Percentiles rank a stretch among this genome's conserved stretches.
phyloP scores from a whole-genome alignment of 2,888 invertebrate genomes.

The Polylopha cassiicola region DNA sequence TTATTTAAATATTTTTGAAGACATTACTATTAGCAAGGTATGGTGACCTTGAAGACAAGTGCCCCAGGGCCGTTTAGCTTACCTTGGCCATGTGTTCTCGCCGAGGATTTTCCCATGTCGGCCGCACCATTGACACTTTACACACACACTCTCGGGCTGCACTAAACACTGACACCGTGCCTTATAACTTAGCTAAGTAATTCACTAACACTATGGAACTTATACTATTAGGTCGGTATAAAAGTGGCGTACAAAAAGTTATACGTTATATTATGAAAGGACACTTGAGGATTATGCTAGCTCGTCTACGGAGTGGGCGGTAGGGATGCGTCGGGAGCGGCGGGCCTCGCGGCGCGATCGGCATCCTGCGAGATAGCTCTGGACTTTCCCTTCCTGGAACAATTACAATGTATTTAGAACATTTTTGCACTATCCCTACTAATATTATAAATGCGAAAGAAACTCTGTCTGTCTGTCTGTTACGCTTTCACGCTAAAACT shows the following conservation, averaged over 20 bases:
- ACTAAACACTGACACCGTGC: conserved; percentile 65
- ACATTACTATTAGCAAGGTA: conserved; percentile 8
- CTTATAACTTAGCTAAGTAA: too few relatives aligned
- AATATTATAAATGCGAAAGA: too few relatives aligned
- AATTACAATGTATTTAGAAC: conserved; percentile 29
- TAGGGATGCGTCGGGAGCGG: conserved; percentile 69
- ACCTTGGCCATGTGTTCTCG: conserved; percentile 78
- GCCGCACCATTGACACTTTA: conserved; percentile 74
- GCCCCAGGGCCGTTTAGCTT: conserved; percentile 47
- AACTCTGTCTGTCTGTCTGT: too few relatives aligned
- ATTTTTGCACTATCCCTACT: neutral
- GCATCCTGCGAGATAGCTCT: conserved; percentile 66
- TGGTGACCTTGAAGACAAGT: conserved; percentile 45
- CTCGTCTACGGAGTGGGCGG: conserved; percentile 68
- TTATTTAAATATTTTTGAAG: neutral
- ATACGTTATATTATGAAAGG: conserved; percentile 73
- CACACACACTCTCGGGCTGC: conserved; percentile 63
- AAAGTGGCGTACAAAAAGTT: conserved; percentile 73
- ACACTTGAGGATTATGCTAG: conserved; percentile 67
- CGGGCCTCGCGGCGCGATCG: conserved; percentile 75
- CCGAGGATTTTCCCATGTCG: conserved; percentile 79
- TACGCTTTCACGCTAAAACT: too few relatives aligned
- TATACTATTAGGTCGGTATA: conserved; percentile 71
- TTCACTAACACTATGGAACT: too few relatives aligned
- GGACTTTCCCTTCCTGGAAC: conserved; percentile 64